Percentiles rank a stretch among this genome's conserved stretches.
phyloP scores from a whole-genome alignment of 2,888 invertebrate genomes.

The Oeneis ivallda region DNA sequence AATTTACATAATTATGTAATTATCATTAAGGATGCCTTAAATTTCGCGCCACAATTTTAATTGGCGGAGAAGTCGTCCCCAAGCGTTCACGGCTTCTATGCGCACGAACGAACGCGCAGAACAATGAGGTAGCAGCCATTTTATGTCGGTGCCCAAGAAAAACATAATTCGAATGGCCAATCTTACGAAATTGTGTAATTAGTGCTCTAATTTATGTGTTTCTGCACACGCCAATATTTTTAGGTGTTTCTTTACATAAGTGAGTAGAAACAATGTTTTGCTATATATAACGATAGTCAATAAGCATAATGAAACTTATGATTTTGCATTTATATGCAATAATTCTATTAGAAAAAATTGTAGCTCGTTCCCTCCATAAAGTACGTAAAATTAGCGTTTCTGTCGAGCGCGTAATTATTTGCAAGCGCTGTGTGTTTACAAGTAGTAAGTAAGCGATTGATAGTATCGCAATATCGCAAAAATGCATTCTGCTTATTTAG shows the following conservation, averaged over 20 bases:
- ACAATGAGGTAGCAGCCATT: conserved; percentile 83
- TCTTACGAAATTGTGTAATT: conserved; percentile 82
- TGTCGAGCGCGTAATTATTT: conserved; percentile 54
- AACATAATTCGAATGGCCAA: conserved; percentile 83
- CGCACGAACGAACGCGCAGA: conserved; percentile 83
- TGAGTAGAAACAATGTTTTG: conserved; percentile 75
- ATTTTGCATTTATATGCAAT: conserved; percentile 47
- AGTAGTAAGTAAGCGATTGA: conserved; percentile 50
- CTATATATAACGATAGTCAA: conserved; percentile 58
- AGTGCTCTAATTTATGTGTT: conserved; percentile 82
- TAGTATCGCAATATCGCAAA: conserved; percentile 55
- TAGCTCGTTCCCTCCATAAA: conserved; percentile 60
- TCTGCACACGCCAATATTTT: conserved; percentile 73
- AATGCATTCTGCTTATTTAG: conserved; percentile 62
- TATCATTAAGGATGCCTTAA: conserved; percentile 69
- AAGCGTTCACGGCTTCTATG: conserved; percentile 83
- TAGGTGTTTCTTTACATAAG: conserved; percentile 76
- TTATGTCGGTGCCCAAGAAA: conserved; percentile 82
- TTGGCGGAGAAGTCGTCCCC: conserved; percentile 81
- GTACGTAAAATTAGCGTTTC: conserved; percentile 59
- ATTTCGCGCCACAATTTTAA: conserved; percentile 82
- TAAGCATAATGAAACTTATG: conserved; percentile 67
- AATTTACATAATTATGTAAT: conserved; percentile 42
- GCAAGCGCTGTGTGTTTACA: conserved; percentile 59
- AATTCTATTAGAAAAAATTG: conserved; percentile 55